phyloP scores from a whole-genome alignment of 2,888 invertebrate genomes.

The Drosophila neotestacea region DNA sequence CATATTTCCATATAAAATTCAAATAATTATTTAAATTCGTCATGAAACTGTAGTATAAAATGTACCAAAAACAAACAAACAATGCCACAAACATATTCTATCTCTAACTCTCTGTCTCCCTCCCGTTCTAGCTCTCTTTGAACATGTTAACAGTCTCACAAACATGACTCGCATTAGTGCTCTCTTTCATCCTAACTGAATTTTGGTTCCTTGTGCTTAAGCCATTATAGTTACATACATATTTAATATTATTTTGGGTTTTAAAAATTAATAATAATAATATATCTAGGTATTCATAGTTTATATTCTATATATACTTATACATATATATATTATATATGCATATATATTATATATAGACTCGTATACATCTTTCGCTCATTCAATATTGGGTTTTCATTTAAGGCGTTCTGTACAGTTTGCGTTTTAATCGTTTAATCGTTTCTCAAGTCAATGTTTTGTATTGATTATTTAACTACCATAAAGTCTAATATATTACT shows the following conservation, averaged over 20 bases:
- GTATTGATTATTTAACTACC: constrained; percentile 76
- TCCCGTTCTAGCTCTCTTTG: constrained; percentile 3
- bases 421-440: constrained; percentile 68
- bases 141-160: constrained; percentile 30
- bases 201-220: constrained; percentile 77
- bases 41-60: constrained; percentile 9
- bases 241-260: constrained; percentile 33
- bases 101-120: neutral
- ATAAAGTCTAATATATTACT: constrained; percentile 72
- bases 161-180: constrained; percentile 23
- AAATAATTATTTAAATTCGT: neutral
- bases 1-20: neutral
- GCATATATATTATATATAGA: constrained; percentile 63
- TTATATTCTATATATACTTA: constrained; percentile 69
- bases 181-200: constrained; percentile 29
- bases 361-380: constrained; percentile 78
- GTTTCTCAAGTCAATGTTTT: constrained; percentile 74
- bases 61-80: constrained; percentile 8
- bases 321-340: constrained; percentile 58
- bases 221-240: constrained; percentile 37
- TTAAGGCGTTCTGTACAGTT: constrained; percentile 82
- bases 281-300: constrained; percentile 69
- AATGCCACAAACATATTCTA: constrained; percentile 16
- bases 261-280: constrained; percentile 67
- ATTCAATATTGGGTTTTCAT: constrained; percentile 57